Base-by-base conservation (phyloP, 1,140 invertebrate species). In the Diabrotica undecimpunctata region DNA sequence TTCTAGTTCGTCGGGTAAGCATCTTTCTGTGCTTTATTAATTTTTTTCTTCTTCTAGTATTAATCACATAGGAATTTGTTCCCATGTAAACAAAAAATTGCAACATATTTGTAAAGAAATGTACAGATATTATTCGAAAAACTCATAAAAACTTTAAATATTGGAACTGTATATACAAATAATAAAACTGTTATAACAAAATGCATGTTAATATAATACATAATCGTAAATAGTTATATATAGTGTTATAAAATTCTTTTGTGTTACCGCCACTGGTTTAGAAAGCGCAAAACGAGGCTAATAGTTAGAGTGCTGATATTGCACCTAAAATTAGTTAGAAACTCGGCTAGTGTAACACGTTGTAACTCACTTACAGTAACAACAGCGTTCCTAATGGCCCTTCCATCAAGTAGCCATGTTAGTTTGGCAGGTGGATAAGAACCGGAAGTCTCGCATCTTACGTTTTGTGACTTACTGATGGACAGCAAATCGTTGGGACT, bases 401-500 rank as follows among this genome's bases (percentile, higher is more conserved):
- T 83, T 55, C 86, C 86, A 61, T 86, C 87, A 25, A 90, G 79
- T 61, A 86, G 83, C 90, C 90, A 91, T 56, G 85, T 81, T 62
- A 92, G 83, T 70, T 85, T 86, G 10, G 90, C 88, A 13, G 89
- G 84, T 7, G 90, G 90, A 75, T 87, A 84, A 14, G 89, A 90
- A 37, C 90, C 90, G 78, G 83, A 86, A 58, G 87, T 86, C 72
- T 89, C 85, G 76, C 90, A 92, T 65, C 82, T 81, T 11, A 88
- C 79, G 55, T 83, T 83, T 66, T 88, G 81, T 4, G 84, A 80
- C 68, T 85, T 84, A 2, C 84, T 85, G 2, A 84, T 85, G 35
- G 84, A 84, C 60, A 90, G 80, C 54, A 85, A 77, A 52, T 86
- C 83, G 62, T 86, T 85, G 38, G 79, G 82, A 25, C 86, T 79